These are phyloP conservation scores for Myiopsitta monachus DNA, from an alignment of 2,113 vertebrate genomes.

Conservation along the genomic window DNA sequence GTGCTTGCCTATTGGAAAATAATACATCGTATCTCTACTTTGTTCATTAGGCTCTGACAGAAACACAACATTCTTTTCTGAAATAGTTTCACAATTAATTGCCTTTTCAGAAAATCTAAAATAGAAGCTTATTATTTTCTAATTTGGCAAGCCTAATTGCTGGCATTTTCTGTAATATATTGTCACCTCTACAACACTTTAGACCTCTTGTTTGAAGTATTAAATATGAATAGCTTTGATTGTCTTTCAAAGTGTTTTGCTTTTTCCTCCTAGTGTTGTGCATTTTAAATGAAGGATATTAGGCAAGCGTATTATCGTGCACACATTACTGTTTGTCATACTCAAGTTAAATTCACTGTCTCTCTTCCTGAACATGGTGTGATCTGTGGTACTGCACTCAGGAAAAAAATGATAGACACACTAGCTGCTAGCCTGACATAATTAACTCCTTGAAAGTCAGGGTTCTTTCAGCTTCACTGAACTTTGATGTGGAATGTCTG, in stretches of 20 bases:
- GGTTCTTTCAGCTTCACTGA: not conserved
- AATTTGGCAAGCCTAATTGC: constrained; percentile 29
- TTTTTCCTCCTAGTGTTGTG: not conserved
- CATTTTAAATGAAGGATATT: constrained; percentile 30
- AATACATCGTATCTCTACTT: not conserved
- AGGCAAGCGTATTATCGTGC: not conserved
- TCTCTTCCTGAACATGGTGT: not conserved
- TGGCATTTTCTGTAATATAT: constrained; percentile 8
- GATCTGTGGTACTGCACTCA: not conserved
- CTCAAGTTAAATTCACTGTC: not conserved
- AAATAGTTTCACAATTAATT: constrained; percentile 43
- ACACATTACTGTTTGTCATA: not conserved
- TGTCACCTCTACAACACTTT: constrained; percentile 17
- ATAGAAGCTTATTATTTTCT: constrained; percentile 28
- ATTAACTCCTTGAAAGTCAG: not conserved
- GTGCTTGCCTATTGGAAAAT: not conserved
- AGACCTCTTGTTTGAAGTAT: constrained; percentile 27
- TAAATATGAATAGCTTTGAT: constrained; percentile 36
- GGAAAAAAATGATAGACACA: not conserved
- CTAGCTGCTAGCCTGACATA: not conserved
- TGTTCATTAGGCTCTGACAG: constrained; percentile 22
- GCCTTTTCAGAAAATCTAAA: not conserved
- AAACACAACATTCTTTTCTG: not conserved
- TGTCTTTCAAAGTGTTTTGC: constrained; percentile 22
- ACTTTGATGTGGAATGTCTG: not conserved